Conservation (phyloP, 2,888 invertebrate species). For the Oscheius onirici region DNA sequence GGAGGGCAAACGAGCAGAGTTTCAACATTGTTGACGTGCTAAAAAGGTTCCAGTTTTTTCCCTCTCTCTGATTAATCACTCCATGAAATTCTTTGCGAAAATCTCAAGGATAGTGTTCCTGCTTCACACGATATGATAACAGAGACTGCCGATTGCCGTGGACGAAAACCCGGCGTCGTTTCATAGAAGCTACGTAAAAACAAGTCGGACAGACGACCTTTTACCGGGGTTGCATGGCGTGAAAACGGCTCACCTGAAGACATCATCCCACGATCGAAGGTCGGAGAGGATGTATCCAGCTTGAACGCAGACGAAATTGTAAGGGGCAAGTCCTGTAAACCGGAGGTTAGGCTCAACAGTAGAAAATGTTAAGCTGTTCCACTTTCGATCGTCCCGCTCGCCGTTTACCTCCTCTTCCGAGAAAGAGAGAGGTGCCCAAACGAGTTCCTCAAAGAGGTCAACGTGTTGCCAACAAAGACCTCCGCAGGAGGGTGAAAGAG, state of each 20-base stretch:
- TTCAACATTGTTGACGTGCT: constrained; percentile 69
- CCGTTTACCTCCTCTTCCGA: constrained; percentile 13
- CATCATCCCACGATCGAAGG: constrained; percentile 73
- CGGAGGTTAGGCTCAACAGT: neutral
- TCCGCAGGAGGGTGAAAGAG: constrained; percentile 2
- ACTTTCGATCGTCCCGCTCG: constrained; percentile 15
- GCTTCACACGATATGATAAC: constrained; percentile 4
- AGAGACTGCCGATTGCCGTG: neutral
- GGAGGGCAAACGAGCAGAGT: constrained; percentile 67
- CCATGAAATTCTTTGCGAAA: neutral
- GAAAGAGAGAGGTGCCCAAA: neutral
- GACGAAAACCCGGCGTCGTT: constrained; percentile 10
- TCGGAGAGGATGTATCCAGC: constrained; percentile 76
- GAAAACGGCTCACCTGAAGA: constrained; percentile 49
- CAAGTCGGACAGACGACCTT: constrained; percentile 21
- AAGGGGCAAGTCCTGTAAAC: constrained; percentile 77
- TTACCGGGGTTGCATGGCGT: neutral
- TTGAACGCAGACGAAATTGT: constrained; percentile 77
- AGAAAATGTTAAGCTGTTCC: constrained; percentile 16
- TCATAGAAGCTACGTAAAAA: constrained; percentile 10
- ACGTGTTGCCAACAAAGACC: constrained; percentile 31
- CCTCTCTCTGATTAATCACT: neutral
- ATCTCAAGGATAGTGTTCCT: neutral
- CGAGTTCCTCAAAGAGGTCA: constrained; percentile 28
- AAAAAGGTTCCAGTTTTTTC: constrained; percentile 34